phyloP scores from a whole-genome alignment of 2,888 invertebrate genomes.

The Nudaria mundana region DNA sequence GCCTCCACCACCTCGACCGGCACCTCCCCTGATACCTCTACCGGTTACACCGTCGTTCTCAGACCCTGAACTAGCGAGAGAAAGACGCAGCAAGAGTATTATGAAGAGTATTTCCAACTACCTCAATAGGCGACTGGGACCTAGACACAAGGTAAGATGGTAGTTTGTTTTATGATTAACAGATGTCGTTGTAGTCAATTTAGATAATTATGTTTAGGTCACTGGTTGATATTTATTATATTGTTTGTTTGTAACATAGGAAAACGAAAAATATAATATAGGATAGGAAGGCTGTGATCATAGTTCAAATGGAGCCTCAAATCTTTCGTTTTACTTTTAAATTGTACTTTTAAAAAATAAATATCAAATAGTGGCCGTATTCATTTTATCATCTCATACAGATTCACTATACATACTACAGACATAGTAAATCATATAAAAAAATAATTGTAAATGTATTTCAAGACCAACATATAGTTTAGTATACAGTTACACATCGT shows the following conservation, averaged over 20 bases:
- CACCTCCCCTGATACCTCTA: constrained; percentile 50
- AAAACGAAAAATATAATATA: too few species aligned
- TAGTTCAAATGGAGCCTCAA: too few species aligned
- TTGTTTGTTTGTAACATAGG: neutral
- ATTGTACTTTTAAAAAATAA: too few species aligned
- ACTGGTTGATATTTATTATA: neutral
- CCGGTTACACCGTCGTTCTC: constrained; percentile 75
- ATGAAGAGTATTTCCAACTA: constrained; percentile 92
- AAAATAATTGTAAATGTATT: too few species aligned
- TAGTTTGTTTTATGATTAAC: neutral
- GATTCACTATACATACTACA: too few species aligned
- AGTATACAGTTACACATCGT: too few species aligned
- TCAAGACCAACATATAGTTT: too few species aligned
- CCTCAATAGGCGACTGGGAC: constrained; percentile 87
- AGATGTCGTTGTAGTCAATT: neutral
- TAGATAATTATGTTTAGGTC: constrained; percentile 1
- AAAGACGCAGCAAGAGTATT: constrained; percentile 89
- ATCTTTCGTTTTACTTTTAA: too few species aligned
- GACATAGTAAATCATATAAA: too few species aligned
- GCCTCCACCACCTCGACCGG: constrained; percentile 40
- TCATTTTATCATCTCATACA: too few species aligned
- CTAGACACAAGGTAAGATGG: constrained; percentile 79
- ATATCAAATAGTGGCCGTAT: too few species aligned
- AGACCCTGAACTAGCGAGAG: constrained; percentile 79
- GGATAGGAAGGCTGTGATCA: too few species aligned